Evolutionary conservation across 2,113 vertebrate species (phyloP).

Genomic region (Barbus barbus): DNA sequence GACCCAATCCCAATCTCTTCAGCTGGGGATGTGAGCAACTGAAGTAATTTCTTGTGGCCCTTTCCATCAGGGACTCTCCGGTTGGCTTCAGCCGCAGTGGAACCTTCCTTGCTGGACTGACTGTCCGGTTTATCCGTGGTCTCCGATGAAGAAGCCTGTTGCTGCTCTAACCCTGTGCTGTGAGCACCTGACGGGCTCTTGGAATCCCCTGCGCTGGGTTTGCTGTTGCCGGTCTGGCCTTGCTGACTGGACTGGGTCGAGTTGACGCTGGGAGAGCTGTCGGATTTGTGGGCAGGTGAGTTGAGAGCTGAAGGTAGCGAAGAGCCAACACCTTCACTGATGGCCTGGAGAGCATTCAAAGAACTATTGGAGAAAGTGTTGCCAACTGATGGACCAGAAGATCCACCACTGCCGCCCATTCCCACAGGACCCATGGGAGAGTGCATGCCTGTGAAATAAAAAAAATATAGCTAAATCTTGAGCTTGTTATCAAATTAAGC

Average conservation of each 20-base stretch:
- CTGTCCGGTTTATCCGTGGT: conserved; percentile 87
- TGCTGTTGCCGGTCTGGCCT: conserved; percentile 62
- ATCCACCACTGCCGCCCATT: conserved; percentile 72
- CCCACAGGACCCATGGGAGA: conserved; percentile 88
- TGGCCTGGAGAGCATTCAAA: conserved; percentile 95
- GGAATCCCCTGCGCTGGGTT: conserved; percentile 80
- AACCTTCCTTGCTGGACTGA: conserved; percentile 81
- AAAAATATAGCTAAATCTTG: background rate
- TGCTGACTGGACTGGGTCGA: conserved; percentile 74
- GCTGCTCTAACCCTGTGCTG: conserved; percentile 66
- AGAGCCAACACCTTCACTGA: conserved; percentile 95
- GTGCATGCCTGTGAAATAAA: conserved; percentile 79
- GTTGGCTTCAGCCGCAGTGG: conserved; percentile 75
- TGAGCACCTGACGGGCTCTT: conserved; percentile 85
- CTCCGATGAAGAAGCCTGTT: conserved; percentile 76
- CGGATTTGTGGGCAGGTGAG: conserved; percentile 87
- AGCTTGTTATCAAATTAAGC: background rate
- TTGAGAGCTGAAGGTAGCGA: conserved; percentile 88
- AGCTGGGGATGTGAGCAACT: conserved; percentile 90
- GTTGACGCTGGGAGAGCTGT: conserved; percentile 86
- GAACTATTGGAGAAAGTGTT: conserved; percentile 93
- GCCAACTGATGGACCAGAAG: conserved; percentile 69
- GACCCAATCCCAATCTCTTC: conserved; percentile 79
- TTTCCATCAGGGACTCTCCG: conserved; percentile 83
- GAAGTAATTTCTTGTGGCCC: conserved; percentile 92